phyloP scores from a whole-genome alignment of 2,888 invertebrate species.

The Leucophora obtusa region DNA sequence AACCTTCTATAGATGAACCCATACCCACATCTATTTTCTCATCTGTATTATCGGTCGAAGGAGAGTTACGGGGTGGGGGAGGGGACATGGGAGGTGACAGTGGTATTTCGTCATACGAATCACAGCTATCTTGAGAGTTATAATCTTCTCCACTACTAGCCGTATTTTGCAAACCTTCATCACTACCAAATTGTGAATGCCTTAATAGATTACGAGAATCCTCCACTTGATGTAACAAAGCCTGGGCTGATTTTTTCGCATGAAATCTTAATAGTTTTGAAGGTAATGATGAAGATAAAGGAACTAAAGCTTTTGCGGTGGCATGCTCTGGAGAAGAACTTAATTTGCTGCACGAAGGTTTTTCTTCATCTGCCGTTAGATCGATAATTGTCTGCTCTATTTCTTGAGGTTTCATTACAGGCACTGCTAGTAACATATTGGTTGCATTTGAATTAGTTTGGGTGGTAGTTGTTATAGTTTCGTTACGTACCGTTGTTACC shows the following conservation, averaged over 20 bases:
- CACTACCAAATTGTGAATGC: constrained; percentile 74
- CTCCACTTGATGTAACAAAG: constrained; percentile 69
- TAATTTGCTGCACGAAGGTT: constrained; percentile 67
- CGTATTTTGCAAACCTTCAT: constrained; percentile 62
- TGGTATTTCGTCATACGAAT: constrained; percentile 51
- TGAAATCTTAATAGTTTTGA: constrained; percentile 75
- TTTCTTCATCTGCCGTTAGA: constrained; percentile 47
- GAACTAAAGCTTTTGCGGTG: constrained; percentile 71
- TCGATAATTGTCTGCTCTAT: background rate
- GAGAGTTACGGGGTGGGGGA: constrained; percentile 62
- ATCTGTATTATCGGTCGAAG: constrained; percentile 68
- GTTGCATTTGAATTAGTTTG: constrained; percentile 1
- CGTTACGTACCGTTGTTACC: constrained; percentile 69
- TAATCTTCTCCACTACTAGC: constrained; percentile 57
- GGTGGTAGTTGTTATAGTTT: constrained; percentile 45
- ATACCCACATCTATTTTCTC: constrained; percentile 73
- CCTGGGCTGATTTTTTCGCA: constrained; percentile 73
- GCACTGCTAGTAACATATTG: constrained; percentile 69
- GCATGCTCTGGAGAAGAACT: constrained; percentile 43
- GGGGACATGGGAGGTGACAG: constrained; percentile 69
- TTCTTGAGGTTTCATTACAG: constrained; percentile 64
- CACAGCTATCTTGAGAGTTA: constrained; percentile 58
- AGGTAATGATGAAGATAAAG: constrained; percentile 76
- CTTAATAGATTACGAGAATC: constrained; percentile 67
- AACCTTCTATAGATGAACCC: constrained; percentile 74